A percentile compares a stretch with the other conserved stretches of the same genome.
These are phyloP conservation scores for Zaprionus obscuricornis DNA, from an alignment of 2,888 invertebrate species.

Conservation along the genomic window DNA sequence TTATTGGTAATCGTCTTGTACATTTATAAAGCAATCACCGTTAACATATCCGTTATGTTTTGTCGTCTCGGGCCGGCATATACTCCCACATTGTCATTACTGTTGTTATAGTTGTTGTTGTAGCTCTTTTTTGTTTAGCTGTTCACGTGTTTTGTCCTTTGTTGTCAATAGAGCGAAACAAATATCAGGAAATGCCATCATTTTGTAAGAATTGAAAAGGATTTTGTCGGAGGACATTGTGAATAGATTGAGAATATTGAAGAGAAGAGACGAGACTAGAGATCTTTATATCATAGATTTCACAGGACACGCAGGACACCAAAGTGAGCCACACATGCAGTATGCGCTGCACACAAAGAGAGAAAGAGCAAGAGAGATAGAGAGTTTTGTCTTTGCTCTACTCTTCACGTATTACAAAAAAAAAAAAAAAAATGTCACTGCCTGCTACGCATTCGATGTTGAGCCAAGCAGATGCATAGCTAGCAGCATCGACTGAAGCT, in stretches of 20 bases:
- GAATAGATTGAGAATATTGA: slow-evolving; percentile 27
- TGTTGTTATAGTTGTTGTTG: slow-evolving; percentile 50
- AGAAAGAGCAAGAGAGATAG: background rate
- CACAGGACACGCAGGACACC: slow-evolving; percentile 25
- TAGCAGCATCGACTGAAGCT: background rate
- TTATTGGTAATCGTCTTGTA: no score
- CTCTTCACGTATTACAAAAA: background rate
- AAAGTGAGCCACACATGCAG: slow-evolving; percentile 51
- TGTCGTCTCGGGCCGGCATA: slow-evolving; percentile 4
- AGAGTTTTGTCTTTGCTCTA: slow-evolving; percentile 16
- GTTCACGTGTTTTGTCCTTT: slow-evolving; percentile 26
- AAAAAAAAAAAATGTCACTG: slow-evolving; percentile 49
- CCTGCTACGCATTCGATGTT: slow-evolving; percentile 56
- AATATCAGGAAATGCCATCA: slow-evolving; percentile 81
- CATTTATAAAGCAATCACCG: slow-evolving; percentile 50
- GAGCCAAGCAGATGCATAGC: background rate
- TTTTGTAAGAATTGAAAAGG: slow-evolving; percentile 46
- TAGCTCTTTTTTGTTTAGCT: no score
- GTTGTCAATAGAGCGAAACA: slow-evolving; percentile 64
- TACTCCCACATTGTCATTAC: slow-evolving; percentile 27
- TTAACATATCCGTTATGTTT: slow-evolving; percentile 69
- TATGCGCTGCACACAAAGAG: slow-evolving; percentile 8
- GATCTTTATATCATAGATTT: no score
- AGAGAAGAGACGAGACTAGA: slow-evolving; percentile 22
- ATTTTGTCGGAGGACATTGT: slow-evolving; percentile 23